These are phyloP conservation scores for Nylanderia fulva DNA, from an alignment of 1,140 invertebrate species.

Conservation along the genomic window DNA sequence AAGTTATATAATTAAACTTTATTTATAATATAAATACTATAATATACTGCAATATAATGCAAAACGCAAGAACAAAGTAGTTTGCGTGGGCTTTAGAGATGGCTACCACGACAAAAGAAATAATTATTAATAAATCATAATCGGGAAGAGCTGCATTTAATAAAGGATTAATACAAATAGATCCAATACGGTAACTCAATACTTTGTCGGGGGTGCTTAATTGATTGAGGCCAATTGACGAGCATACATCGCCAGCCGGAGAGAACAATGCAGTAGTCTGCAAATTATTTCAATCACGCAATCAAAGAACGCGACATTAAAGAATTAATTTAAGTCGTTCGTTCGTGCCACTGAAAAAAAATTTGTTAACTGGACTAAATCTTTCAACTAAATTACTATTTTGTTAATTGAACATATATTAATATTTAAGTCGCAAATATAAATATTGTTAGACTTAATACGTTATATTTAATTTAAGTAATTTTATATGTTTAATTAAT, in stretches of 20 bases:
- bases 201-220: conserved; percentile 33
- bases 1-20: conserved; percentile 42
- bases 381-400: no score
- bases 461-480: no score
- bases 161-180: conserved; percentile 8
- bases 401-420: no score
- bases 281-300: conserved; percentile 12
- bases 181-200: conserved; percentile 48
- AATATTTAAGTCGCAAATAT: no score
- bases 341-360: no score
- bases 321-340: no score
- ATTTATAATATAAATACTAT: conserved; percentile 1
- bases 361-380: no score
- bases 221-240: conserved; percentile 51
- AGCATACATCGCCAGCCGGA: background rate
- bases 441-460: no score
- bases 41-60: background rate
- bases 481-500: no score
- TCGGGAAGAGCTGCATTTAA: background rate
- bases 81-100: background rate
- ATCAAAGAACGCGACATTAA: background rate
- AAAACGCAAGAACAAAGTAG: conserved; percentile 17
- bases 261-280: background rate
- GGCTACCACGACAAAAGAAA: background rate
- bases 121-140: conserved; percentile 36